Evolutionary conservation across 2,113 vertebrate genomes (phyloP), one percentile per base, ranked within the genome.

Genomic region (Saccopteryx bilineata): DNA sequence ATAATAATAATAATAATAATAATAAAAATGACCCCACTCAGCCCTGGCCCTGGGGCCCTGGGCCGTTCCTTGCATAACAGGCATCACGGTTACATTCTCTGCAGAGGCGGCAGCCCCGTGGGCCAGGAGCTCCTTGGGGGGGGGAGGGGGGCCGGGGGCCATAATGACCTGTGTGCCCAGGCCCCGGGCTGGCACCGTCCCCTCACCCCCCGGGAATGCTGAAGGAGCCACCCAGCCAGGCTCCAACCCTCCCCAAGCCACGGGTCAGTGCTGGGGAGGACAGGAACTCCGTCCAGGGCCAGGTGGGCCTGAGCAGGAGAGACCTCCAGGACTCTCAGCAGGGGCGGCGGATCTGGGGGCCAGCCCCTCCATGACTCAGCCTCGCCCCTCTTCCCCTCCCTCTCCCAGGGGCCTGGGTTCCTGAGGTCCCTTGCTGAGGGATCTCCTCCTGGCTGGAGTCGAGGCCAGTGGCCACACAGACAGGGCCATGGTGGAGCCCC

Each of bases 21-120:
- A 84, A 50, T 90, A 96, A 93, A 92, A 96, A 93, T 82, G 95
- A 89, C 87, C 74, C 72, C 0, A 13, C 68, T 93, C 58, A 1
- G 74, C 78, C 18, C 69, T 17, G 68, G 95, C 92, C 95, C 56
- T 1, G 18, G 87, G 87, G 93, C 89, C 83, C 21, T 71, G 7
- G 33, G 86, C 76, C 28, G 78, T 56, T 46, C 66, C 78, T 54
- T 14, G 63, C 72, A 50, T 14, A 79, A 80, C 23, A 46, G 76
- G 39, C 60, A 1, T 93, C 90, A 24, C 56, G 90, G 39, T 83
- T 26, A 61, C 26, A 33, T 0, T 23, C 80, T 68, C 69, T 8
- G 80, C 87, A 11, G 13, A 48, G 4, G 63, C 39, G 2, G 72
- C 48, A 14, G 81, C 2, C 7, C 3, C 11, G 12, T 23, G 9